phyloP scores from a whole-genome alignment of 2,113 vertebrate species.

The Cephalopterus ornatus region DNA sequence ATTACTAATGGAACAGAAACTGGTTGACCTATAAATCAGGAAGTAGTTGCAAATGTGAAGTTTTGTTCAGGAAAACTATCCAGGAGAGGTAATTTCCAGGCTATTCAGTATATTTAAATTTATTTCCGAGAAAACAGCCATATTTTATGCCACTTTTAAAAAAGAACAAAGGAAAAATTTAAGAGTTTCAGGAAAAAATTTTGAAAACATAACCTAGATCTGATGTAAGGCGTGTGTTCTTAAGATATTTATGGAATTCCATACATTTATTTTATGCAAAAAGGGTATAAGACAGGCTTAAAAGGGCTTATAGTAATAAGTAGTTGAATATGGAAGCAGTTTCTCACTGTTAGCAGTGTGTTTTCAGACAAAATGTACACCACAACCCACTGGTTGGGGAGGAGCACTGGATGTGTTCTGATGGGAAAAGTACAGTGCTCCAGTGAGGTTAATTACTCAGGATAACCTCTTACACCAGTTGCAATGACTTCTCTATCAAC shows the following conservation, averaged over 20 bases:
- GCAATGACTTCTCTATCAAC: neutral
- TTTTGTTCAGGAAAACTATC: neutral
- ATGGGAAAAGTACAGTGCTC: neutral
- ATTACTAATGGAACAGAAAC: neutral
- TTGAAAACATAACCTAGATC: neutral
- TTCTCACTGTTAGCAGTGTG: neutral
- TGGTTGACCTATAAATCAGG: neutral
- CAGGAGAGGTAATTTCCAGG: neutral
- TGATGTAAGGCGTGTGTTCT: neutral
- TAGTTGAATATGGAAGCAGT: neutral
- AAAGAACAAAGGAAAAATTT: neutral
- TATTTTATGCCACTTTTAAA: neutral
- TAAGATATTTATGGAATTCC: neutral
- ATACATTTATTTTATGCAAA: neutral
- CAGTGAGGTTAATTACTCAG: neutral
- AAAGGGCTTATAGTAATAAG: neutral
- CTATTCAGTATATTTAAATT: neutral
- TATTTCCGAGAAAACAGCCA: neutral
- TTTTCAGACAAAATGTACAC: neutral
- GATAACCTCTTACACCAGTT: neutral
- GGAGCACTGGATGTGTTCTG: neutral
- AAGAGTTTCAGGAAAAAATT: neutral
- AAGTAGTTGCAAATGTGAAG: neutral
- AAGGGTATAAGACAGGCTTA: neutral
- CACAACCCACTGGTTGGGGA: rapidly evolving